Base-by-base conservation (phyloP, 2,888 invertebrate species). In the Thymelicus lineola region DNA sequence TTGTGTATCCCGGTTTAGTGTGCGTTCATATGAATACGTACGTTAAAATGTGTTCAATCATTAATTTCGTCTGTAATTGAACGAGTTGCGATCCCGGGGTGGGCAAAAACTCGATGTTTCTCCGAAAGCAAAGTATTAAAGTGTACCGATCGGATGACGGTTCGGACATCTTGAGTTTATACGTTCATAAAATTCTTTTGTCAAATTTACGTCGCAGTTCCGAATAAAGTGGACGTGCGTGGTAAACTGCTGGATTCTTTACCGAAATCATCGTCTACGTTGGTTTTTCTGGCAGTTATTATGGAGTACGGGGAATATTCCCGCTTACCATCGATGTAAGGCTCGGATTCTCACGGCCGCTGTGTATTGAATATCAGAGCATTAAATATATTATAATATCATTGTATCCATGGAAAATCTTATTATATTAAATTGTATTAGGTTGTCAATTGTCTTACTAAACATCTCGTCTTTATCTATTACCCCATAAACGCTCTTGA, bases 111-210 rank as follows among this genome's bases (percentile, higher is more conserved):
- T 77, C 80, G 80, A 83, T 82, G 87, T 86, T 92, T 92, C 91
- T 84, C 78, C 86, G 91, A 91, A 92, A 79, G 79, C 74, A 75
- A 76, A 77, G 86, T 85, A 86, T 84, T 84, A 82, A 84, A 83
- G 81, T 85, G 82, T 86, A 86, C 86, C 87, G 87, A 91, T 90
- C 88, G 84, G 79, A 77, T 79, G 83, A 78, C 81, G 81, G 76
- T 76, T 73, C 83, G 75, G 82, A 80, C 89, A 84, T 86, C 81
- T 80, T 86, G 88, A 89, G 87, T 90, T 88, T 91, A 91, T 92
- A 89, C 91, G 91, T 91, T 92, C 90, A 87, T 91, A 89, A 92
- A 89, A 92, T 93, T 86, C 91, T 88, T 91, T 90, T 92, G 91
- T 92, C 91, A 91, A 92, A 92, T 91, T 91, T 91, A 90, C 90